These are phyloP conservation scores for Cathartes aura DNA, from an alignment of 2,113 vertebrate genomes.

Conservation along the genomic window DNA sequence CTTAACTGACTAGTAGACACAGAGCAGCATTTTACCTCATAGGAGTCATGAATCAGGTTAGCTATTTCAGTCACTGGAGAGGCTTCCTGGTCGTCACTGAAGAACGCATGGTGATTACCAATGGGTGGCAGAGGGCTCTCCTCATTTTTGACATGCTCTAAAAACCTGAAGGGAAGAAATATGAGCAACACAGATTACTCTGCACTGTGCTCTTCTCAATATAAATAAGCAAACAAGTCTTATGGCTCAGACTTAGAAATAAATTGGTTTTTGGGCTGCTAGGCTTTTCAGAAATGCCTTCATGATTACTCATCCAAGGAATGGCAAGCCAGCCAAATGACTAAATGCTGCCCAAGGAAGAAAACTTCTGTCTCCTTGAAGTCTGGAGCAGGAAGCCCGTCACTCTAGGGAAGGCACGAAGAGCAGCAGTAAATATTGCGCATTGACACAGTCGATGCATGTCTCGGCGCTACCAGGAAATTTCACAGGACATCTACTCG, in stretches of 20 bases:
- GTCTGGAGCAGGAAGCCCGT: neutral
- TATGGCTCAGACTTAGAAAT: neutral
- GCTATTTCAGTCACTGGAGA: conserved; percentile 82
- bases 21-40: conserved; percentile 79
- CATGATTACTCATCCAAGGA: neutral
- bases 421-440: conserved; percentile 3
- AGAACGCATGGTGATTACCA: conserved; percentile 77
- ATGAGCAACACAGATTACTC: neutral
- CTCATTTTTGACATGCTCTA: conserved; percentile 88
- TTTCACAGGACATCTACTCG: neutral
- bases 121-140: conserved; percentile 78
- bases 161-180: conserved; percentile 80
- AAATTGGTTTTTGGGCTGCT: neutral
- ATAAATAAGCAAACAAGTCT: neutral
- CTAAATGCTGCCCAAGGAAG: conserved; percentile 11
- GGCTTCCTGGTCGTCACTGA: conserved; percentile 71
- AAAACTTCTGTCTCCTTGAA: conserved; percentile 30
- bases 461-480: neutral
- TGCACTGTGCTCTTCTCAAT: neutral
- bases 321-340: neutral
- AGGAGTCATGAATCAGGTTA: conserved; percentile 87
- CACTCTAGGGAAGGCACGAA: neutral
- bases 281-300: neutral
- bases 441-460: neutral
- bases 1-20: neutral